phyloP scores from a whole-genome alignment of 30 jellyfish, hydroid and myxozoan genomes.

The Aurelia aurita region DNA sequence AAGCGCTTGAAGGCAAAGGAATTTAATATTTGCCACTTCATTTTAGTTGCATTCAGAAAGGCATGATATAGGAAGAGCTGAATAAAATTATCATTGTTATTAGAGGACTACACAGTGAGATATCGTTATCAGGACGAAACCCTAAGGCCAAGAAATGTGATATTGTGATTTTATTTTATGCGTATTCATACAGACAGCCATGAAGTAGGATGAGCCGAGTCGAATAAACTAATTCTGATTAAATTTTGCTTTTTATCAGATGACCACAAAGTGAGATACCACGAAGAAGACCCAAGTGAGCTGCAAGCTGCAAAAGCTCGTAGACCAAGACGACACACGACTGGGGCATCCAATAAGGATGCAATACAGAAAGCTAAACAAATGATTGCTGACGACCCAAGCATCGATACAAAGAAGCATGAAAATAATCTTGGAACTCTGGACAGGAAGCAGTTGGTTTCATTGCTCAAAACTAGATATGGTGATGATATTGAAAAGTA shows the following conservation, averaged over 20 bases:
- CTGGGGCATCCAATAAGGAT: slow-evolving; percentile 90
- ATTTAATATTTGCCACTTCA: too few species aligned
- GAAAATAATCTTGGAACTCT: slow-evolving; percentile 60
- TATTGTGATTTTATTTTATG: too few species aligned
- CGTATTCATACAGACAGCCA: too few species aligned
- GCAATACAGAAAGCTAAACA: slow-evolving; percentile 89
- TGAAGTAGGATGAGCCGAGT: too few species aligned
- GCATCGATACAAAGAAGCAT: slow-evolving; percentile 55
- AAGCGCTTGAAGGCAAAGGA: too few species aligned
- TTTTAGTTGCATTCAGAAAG: too few species aligned
- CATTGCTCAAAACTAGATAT: slow-evolving; percentile 88
- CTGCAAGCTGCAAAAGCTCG: slow-evolving; percentile 73
- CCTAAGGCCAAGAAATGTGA: too few species aligned
- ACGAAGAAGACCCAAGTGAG: slow-evolving; percentile 72
- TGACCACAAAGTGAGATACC: slow-evolving; percentile 60
- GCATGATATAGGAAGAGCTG: too few species aligned
- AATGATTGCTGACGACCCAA: slow-evolving; percentile 71
- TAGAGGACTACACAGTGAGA: too few species aligned
- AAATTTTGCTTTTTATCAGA: not conserved
- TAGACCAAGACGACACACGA: slow-evolving; percentile 96
- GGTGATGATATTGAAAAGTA: slow-evolving; percentile 89
- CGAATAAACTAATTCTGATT: too few species aligned
- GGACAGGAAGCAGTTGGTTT: slow-evolving; percentile 87
- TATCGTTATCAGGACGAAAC: too few species aligned
- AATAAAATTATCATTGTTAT: too few species aligned